Conservation (phyloP, 2,797 vertebrate genomes). For the Denticeps clupeoides region DNA sequence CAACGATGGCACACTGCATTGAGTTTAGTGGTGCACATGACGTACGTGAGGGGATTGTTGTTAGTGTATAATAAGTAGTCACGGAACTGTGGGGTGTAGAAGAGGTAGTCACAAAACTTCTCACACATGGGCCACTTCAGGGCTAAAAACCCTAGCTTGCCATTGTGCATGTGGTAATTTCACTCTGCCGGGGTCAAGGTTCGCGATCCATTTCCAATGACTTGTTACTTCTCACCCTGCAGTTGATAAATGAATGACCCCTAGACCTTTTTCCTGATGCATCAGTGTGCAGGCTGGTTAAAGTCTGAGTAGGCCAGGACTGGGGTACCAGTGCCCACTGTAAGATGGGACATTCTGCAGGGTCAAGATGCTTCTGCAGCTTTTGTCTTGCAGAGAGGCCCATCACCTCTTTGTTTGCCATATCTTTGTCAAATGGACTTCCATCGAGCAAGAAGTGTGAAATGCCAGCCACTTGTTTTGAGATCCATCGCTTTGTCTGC, state of each 20-base stretch:
- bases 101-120: background rate
- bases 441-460: no score
- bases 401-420: no score
- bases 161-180: background rate
- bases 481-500: no score
- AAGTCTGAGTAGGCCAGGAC: conserved; percentile 3
- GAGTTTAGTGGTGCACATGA: background rate
- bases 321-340: no score
- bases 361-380: no score
- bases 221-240: background rate
- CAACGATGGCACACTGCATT: background rate
- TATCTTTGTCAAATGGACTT: no score
- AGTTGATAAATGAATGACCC: background rate
- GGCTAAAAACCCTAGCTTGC: background rate
- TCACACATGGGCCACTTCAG: background rate
- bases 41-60: background rate
- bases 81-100: background rate
- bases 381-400: no score
- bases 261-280: background rate
- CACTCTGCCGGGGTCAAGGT: background rate
- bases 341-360: no score
- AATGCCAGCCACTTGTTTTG: no score
- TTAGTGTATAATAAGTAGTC: background rate
- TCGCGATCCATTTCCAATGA: background rate
- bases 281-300: background rate